Conservation (phyloP, 2,797 vertebrate species). For the Acestrorhynchus altus region DNA sequence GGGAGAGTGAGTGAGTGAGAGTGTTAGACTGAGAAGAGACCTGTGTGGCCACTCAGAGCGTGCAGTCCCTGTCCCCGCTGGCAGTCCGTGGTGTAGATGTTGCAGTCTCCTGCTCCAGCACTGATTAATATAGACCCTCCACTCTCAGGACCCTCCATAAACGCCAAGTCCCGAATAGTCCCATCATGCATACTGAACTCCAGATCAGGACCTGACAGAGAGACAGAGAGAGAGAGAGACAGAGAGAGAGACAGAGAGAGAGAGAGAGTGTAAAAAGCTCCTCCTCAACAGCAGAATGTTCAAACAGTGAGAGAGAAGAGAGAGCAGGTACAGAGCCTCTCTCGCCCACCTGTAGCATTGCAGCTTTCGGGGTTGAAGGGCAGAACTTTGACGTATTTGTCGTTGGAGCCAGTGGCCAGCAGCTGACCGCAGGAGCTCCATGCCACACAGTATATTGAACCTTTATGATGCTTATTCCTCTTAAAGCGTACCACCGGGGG, state of each 20-base stretch:
- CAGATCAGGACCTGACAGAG: constrained; percentile 89
- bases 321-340: not conserved
- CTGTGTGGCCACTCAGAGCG: constrained; percentile 95
- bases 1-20: no score
- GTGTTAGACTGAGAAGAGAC: constrained; percentile 64
- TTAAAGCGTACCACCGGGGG: constrained; percentile 91
- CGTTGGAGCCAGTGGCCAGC: constrained; percentile 95
- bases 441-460: constrained; percentile 97
- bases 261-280: not conserved
- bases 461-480: constrained; percentile 98
- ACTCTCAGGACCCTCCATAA: constrained; percentile 97
- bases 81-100: constrained; percentile 99
- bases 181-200: constrained; percentile 99
- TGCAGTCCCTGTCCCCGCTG: constrained; percentile 96
- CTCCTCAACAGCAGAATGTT: not conserved
- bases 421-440: constrained; percentile 98
- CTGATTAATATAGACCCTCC: constrained; percentile 96
- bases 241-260: not conserved
- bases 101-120: constrained; percentile 97
- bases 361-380: constrained; percentile 96
- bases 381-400: constrained; percentile 97
- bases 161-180: constrained; percentile 97
- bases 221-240: not conserved
- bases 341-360: constrained; percentile 91
- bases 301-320: not conserved